Base-by-base conservation (phyloP, 2,888 invertebrate species). In the Phlogophora meticulosa region DNA sequence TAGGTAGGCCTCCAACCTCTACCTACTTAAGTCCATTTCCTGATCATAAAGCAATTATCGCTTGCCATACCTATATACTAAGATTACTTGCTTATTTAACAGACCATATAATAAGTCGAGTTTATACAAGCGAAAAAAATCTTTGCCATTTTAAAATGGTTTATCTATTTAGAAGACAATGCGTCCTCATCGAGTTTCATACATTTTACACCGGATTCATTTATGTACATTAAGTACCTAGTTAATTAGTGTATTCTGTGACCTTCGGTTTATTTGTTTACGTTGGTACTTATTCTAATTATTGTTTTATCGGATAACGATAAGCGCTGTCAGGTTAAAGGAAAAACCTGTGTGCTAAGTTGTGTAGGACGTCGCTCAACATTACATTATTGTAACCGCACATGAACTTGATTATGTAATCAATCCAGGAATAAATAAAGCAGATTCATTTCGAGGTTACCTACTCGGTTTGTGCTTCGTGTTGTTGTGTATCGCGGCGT, bases 401-500 rank as follows among this genome's bases (percentile, higher is more conserved):
- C 63, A 68, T 89, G 87, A 86, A 85, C 81, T 74, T 76, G 74
- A 78, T 93, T 92, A 91, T 90, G 90, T 88, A 91, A 92, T 90
- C 84, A 84, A 86, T 85, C 84, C 80, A 82, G 83, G 83, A 87
- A 87, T 89, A 90, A 90, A 90, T 85, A 56, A 67, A 87, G 87
- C 80, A 80, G 86, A 86, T 90, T 90, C 88, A 89, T 89, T 90
- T 87, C 78, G 88, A 90, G 88, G 88, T 86, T 88, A 84, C n/a
- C n/a, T n/a, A n/a, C 79, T 78, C 70, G 78, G 78, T 76, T 87
- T 82, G 75, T 76, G 76, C 70, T 72, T 83, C 80, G 81, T 86
- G 84, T 83, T 87, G 74, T 72, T 69, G 64, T 74, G 56, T 84
- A 86, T 83, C 87, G 87, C 85, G 75, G 80, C 83, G 77, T 85